Base-by-base conservation (phyloP, 1,140 invertebrate species). In the Pseudomyrmex sp. region DNA sequence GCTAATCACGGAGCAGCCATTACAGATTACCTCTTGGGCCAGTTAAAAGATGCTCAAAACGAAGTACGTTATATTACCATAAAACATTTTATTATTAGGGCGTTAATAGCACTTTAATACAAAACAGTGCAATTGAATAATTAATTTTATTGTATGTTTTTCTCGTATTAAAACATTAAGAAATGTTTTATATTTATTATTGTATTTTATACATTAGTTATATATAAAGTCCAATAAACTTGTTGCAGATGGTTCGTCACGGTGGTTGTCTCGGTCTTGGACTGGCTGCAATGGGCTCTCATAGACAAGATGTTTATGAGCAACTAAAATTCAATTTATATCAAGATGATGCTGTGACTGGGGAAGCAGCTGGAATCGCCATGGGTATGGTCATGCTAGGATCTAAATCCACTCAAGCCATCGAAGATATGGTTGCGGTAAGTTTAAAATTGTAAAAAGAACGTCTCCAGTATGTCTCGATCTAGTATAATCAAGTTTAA, bases 331-430 rank as follows among this genome's bases (percentile, higher is more conserved):
- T 98, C 91, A 99, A 99, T 94, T 95, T 99, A 48, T 99, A 99
- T 92, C 98, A 99, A 95, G 99, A 99, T 95, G 99, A 99, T 95
- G 99, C 99, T 5, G 98, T 99, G 0, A 99, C 98, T 56, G 99
- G 98, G 44, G 99, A 99, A 95, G 99, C 99, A 26, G 99, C 99
- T 83, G 99, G 98, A 79, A 97, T 99, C 63, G 98, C 98, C 4
- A 99, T 99, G 98, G 99, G 99, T 63, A 97, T 99, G 96, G 98
- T 99, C 0, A 99, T 99, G 99, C 94, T 99, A 82, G 99, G 99
- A 2, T 99, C 98, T 0, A 98, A 98, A 92, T 96, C 97, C 89
- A 96, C 97, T 0, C 96, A 97, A 79, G 98, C 98, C 7, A 98
- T 99, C 83, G 97, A 98, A 93, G 99, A 99, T 92, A 99, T 99